Conservation (phyloP, 2,888 invertebrate species). For the Nymphalis polychloros region DNA sequence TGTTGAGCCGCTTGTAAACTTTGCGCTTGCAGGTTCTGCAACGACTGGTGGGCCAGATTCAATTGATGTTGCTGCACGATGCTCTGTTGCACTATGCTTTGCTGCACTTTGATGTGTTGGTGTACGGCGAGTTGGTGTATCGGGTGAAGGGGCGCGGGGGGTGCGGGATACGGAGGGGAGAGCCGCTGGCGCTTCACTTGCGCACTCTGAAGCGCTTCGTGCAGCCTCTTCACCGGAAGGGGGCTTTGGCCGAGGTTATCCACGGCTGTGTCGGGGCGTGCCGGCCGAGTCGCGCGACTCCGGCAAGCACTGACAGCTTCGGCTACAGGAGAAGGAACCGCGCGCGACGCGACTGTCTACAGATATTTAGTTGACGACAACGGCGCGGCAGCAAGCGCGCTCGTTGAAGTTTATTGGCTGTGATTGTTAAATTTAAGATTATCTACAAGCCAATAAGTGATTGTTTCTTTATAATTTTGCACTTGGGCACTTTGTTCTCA, state of each 20-base stretch:
- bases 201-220: constrained; percentile 82
- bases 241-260: constrained; percentile 81
- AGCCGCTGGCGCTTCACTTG: constrained; percentile 84
- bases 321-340: constrained; percentile 69
- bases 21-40: constrained; percentile 70
- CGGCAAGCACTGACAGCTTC: constrained; percentile 77
- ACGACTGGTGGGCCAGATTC: constrained; percentile 75
- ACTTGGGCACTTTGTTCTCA: constrained; percentile 66
- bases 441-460: constrained; percentile 47
- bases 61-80: constrained; percentile 77
- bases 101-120: constrained; percentile 77
- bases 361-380: constrained; percentile 55
- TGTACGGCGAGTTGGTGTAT: constrained; percentile 76
- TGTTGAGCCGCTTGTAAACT: constrained; percentile 60
- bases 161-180: constrained; percentile 81
- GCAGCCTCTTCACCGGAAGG: constrained; percentile 82
- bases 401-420: constrained; percentile 54
- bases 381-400: constrained; percentile 60
- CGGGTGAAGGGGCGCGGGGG: constrained; percentile 69
- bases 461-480: constrained; percentile 57
- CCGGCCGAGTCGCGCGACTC: constrained; percentile 80
- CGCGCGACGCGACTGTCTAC: constrained; percentile 70
- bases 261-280: constrained; percentile 80
- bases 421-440: constrained; percentile 46
- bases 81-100: constrained; percentile 76